Evolutionary conservation across 1,140 invertebrate species (phyloP).

Genomic region (Listronotus oregonensis): DNA sequence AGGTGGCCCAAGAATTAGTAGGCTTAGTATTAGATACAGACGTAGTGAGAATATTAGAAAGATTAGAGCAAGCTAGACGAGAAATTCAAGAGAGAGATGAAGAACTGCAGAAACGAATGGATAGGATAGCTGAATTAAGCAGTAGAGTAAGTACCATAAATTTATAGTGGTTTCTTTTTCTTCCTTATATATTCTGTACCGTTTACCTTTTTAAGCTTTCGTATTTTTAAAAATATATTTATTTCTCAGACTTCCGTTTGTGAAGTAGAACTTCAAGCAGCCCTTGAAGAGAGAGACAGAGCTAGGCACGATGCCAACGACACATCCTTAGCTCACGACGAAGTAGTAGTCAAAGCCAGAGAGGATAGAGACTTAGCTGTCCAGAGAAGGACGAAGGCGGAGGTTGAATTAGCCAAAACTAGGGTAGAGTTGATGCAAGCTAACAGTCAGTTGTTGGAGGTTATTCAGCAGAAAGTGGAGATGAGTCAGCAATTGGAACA

Average conservation of each 20-base stretch:
- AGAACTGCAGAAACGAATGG: conserved; percentile 78
- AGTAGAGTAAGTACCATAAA: conserved; percentile 70
- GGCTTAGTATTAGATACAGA: conserved; percentile 74
- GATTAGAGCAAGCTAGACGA: conserved; percentile 75
- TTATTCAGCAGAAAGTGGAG: conserved; percentile 93
- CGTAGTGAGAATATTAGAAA: conserved; percentile 78
- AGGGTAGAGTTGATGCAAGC: conserved; percentile 90
- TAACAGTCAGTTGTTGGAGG: conserved; percentile 91
- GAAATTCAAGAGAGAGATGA: conserved; percentile 76
- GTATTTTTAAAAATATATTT: too few relatives aligned
- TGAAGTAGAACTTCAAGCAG: conserved; percentile 80
- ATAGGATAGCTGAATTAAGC: conserved; percentile 78
- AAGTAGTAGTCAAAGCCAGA: conserved; percentile 79
- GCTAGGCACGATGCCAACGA: conserved; percentile 74
- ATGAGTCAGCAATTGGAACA: conserved; percentile 93
- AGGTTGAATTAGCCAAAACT: conserved; percentile 85
- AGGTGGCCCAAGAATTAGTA: conserved; percentile 72
- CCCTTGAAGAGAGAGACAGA: conserved; percentile 80
- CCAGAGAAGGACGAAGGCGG: conserved; percentile 81
- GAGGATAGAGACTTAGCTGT: conserved; percentile 86
- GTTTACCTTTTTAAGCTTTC: too few relatives aligned
- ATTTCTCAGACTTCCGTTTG: conserved; percentile 71
- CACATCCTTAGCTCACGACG: conserved; percentile 72
- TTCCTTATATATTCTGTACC: too few relatives aligned
- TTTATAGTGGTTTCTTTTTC: too few relatives aligned